A percentile compares a stretch with the other conserved stretches of the same genome.
Conservation (phyloP, 2,888 invertebrate genomes). For the Homarus gammarus region DNA sequence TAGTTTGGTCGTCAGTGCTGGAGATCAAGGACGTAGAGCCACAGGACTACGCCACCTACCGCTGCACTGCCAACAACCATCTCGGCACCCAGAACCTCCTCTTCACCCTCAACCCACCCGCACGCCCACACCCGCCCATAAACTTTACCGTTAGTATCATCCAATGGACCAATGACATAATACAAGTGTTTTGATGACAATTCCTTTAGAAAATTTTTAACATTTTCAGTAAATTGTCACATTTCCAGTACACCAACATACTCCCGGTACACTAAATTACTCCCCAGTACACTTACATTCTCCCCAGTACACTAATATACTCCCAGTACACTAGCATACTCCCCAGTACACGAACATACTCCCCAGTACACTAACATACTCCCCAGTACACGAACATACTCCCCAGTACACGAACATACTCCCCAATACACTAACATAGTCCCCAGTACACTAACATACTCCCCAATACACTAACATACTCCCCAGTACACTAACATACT, state of each 20-base stretch:
- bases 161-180: background rate
- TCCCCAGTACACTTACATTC: too few species aligned
- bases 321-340: background rate
- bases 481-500: background rate
- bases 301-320: background rate
- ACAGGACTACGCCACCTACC: conserved; percentile 93
- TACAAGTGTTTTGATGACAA: background rate
- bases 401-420: too few species aligned
- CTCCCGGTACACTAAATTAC: background rate
- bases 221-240: background rate
- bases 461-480: too few species aligned
- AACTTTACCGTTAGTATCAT: conserved; percentile 80
- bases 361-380: too few species aligned
- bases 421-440: background rate
- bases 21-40: conserved; percentile 89
- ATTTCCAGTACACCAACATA: background rate
- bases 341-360: too few species aligned
- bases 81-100: conserved; percentile 89
- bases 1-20: conserved; percentile 86
- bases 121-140: conserved; percentile 88
- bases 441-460: background rate
- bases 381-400: background rate
- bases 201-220: background rate
- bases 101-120: conserved; percentile 91
- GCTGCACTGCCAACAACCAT: conserved; percentile 92